Evolutionary conservation across 1,140 invertebrate genomes (phyloP), one percentile per base, ranked within the genome.

Genomic region (Drosophila miranda): DNA sequence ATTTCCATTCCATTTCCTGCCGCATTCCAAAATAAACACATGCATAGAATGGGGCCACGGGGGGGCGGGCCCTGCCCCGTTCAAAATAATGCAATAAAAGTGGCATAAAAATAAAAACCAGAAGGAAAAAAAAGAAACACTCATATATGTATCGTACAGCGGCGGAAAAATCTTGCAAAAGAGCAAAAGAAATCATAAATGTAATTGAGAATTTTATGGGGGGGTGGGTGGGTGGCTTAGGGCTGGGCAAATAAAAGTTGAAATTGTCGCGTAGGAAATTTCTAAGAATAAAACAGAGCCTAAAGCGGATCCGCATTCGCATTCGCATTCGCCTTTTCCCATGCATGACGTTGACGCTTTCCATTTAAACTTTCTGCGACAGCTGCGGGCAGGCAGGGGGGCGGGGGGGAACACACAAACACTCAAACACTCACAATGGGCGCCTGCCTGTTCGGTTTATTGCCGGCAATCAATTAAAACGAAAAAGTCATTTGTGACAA

Each of bases 71-170:
- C 16, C 16, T 16, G 16, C n/a, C 73, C 51, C 78, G 83, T 70
- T 74, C 61, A 77, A 86, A 86, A 86, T 87, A 86, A 87, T 87
- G 82, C 81, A 87, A 86, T 86, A 86, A 86, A 86, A 86, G 34
- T 75, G 81, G 60, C 81, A 80, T 86, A 86, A 80, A 84, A 84
- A 77, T 80, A 73, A 84, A 84, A 78, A 70, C 48, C 45, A 48
- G 41, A 50, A 71, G 52, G 30, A 16, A 38, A 48, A 46, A 30
- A 38, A 38, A 69, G 41, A 61, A 55, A 71, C 54, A 72, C 43
- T 52, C 30, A 58, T 41, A 56, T 52, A 52, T 52, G 11, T 45
- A 44, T 46, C 59, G 68, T 57, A 38, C 34, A 34, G 30, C 30
- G 4, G 34, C 34, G 52, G 42, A 57, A 50, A 76, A 82, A 82